Evolutionary conservation across 2,888 invertebrate genomes (phyloP).

Genomic region (Hyalella azteca): DNA sequence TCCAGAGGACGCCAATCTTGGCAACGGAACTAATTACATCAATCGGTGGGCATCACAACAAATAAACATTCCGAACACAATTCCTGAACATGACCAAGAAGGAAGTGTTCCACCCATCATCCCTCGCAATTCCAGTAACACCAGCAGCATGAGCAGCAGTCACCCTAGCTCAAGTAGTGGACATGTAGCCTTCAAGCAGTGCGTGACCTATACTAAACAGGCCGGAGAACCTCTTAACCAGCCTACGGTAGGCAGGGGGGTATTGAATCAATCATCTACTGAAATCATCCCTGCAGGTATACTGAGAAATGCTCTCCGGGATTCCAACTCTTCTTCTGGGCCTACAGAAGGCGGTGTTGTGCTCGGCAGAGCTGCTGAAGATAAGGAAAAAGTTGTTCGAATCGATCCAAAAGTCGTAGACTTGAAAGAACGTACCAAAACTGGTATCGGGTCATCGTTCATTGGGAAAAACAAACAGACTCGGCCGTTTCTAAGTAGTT

Average conservation of each 20-base stretch:
- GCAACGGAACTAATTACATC: neutral
- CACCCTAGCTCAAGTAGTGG: neutral
- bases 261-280: neutral
- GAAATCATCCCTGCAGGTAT: neutral
- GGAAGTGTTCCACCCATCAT: no score
- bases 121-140: neutral
- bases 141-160: neutral
- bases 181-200: neutral
- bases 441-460: neutral
- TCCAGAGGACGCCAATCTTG: neutral
- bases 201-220: neutral
- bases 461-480: conserved; percentile 3
- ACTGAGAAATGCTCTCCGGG: neutral
- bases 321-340: neutral
- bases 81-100: no score
- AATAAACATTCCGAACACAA: no score
- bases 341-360: neutral
- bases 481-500: conserved; percentile 3
- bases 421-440: neutral
- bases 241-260: neutral
- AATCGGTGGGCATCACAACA: no score
- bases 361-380: neutral
- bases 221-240: neutral
- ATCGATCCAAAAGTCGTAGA: conserved; percentile 14
- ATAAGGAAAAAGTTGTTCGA: conserved; percentile 21